Evolutionary conservation across 2,888 invertebrate genomes (phyloP), one percentile per base, ranked within the genome.

Genomic region (Drosophila koepferae): DNA sequence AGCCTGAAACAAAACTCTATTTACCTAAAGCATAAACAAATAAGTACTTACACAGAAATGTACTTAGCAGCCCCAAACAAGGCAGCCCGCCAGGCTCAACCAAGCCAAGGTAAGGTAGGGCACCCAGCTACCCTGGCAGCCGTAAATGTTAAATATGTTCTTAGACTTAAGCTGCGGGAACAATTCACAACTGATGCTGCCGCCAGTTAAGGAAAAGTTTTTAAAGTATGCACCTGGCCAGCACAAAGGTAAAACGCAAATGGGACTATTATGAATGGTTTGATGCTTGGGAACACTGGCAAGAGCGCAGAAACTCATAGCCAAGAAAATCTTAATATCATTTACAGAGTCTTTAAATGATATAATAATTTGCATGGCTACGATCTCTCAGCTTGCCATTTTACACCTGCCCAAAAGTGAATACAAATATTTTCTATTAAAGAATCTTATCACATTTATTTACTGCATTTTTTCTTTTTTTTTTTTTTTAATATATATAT

Each of bases 391-490:
- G 28, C 12, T 6, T 40, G 7, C 7, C 7, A 2, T 16, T 14
- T 16, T 40, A 12, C 46, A 48, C 46, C 46, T n/a, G 48, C 28
- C 48, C 23, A 28, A 51, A 51, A 53, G 56, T 48, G 48, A 59
- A 66, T 14, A 73, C 51, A 67, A 40, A 10, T 9, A 1, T 28
- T 71, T 82, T 86, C 86, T 84, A 84, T 85, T 90, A 80, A 92
- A 91, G 92, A 92, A 92, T 92, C 92, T 92, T 92, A 92, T 92
- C 92, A 92, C 92, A 92, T 92, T 92, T 92, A 92, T 92, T 92
- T 92, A 92, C 92, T 91, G 91, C 88, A 89, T 89, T 80, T 89
- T 88, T 80, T 77, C 81, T 4, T 16, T 31, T 34, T 12, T 18
- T 49, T 80, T 85, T 79, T 20, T 20, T n/a, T n/a, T n/a, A n/a